Conservation (phyloP, 2,797 vertebrate genomes). For the Falco peregrinus region DNA sequence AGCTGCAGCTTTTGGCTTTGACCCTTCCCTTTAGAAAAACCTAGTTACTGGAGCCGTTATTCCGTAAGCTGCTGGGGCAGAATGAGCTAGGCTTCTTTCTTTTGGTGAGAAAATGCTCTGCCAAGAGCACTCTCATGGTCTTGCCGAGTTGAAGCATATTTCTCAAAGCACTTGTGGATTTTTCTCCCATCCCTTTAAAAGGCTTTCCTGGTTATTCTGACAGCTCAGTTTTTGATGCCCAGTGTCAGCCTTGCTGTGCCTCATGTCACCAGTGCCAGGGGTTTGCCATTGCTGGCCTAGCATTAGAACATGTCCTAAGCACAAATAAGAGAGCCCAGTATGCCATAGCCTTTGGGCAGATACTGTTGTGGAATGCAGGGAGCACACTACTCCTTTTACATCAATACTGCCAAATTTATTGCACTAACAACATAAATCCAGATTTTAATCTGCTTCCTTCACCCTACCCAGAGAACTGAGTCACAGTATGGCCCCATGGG, state of each 20-base stretch:
- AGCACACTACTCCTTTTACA: neutral
- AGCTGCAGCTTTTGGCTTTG: neutral
- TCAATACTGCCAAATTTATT: conserved; percentile 20
- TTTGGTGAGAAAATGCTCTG: neutral
- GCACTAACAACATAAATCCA: conserved; percentile 37
- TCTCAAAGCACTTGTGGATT: neutral
- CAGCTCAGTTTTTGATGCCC: neutral
- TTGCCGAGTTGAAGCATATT: neutral
- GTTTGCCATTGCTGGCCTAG: neutral
- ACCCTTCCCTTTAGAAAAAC: neutral
- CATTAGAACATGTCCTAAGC: neutral
- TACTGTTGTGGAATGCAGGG: neutral
- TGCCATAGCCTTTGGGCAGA: neutral
- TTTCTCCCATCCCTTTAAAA: neutral
- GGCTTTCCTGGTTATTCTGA: neutral
- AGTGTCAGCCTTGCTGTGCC: neutral
- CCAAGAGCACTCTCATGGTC: neutral
- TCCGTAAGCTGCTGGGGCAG: neutral
- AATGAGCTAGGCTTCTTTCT: neutral
- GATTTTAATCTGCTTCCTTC: conserved; percentile 58
- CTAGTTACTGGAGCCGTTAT: neutral
- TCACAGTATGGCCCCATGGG: conserved; percentile 47
- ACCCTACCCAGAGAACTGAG: conserved; percentile 42
- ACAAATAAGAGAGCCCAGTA: neutral
- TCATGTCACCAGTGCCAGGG: neutral